These are phyloP conservation scores for Gastrophryne carolinensis DNA, from an alignment of 2,797 vertebrate species.

Conservation along the genomic window DNA sequence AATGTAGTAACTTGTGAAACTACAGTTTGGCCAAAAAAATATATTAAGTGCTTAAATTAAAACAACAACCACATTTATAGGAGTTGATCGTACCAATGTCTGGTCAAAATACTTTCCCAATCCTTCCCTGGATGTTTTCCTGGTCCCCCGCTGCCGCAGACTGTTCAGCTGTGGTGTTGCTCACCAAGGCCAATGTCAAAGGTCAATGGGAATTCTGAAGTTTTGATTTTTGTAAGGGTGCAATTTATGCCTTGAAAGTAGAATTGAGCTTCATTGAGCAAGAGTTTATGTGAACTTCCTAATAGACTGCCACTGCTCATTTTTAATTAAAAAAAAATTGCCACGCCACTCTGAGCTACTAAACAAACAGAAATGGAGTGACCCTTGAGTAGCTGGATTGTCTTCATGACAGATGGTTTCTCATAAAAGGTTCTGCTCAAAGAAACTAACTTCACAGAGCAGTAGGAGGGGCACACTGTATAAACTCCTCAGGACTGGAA, in stretches of 20 bases:
- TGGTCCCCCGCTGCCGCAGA: slow-evolving; percentile 99
- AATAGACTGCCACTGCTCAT: too few species aligned
- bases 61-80: slow-evolving; percentile 99
- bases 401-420: too few species aligned
- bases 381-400: too few species aligned
- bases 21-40: slow-evolving; percentile 85
- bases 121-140: slow-evolving; percentile 99
- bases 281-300: slow-evolving; percentile 68
- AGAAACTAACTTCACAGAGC: too few species aligned
- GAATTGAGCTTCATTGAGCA: slow-evolving; percentile 79
- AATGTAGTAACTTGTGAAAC: slow-evolving; percentile 17
- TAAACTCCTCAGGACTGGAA: too few species aligned
- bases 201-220: slow-evolving; percentile 84
- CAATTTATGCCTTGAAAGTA: slow-evolving; percentile 73
- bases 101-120: slow-evolving; percentile 99
- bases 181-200: slow-evolving; percentile 99
- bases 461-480: too few species aligned
- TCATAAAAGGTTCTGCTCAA: too few species aligned
- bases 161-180: slow-evolving; percentile 99
- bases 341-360: too few species aligned
- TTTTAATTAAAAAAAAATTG: too few species aligned
- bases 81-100: slow-evolving; percentile 99
- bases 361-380: too few species aligned
- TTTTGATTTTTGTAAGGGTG: slow-evolving; percentile 73
- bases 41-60: slow-evolving; percentile 81